A percentile compares a stretch with the other conserved stretches of the same genome.
phyloP scores from a whole-genome alignment of 1,140 invertebrate genomes.

The Mesaphorura yosii region DNA sequence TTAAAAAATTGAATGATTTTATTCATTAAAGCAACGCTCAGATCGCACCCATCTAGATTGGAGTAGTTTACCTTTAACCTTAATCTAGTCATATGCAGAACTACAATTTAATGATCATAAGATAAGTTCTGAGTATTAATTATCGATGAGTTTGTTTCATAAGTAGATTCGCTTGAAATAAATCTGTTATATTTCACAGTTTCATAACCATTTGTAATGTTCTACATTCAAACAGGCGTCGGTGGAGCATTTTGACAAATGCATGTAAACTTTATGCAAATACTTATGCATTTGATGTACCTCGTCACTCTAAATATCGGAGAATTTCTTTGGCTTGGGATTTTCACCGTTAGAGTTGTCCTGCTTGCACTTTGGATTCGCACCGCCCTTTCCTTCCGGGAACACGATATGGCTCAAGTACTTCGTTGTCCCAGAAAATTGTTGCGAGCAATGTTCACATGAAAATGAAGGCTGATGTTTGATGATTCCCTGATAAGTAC shows the following conservation, averaged over 20 bases:
- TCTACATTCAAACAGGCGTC: background rate
- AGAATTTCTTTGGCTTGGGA: background rate
- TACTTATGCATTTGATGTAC: background rate
- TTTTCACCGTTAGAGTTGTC: background rate
- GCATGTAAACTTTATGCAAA: background rate
- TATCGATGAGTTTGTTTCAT: background rate
- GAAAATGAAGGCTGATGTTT: background rate
- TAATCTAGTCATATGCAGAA: background rate
- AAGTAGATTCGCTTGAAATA: background rate
- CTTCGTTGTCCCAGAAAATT: background rate
- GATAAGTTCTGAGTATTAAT: background rate
- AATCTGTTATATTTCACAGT: background rate
- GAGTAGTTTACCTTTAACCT: background rate
- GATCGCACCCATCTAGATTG: background rate
- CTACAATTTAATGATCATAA: background rate
- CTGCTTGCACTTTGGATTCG: background rate
- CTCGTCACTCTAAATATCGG: background rate
- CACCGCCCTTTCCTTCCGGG: background rate
- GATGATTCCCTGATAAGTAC: background rate
- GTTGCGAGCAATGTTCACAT: background rate
- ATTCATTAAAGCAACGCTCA: background rate
- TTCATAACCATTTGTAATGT: background rate
- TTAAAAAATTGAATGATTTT: background rate
- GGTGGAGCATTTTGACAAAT: background rate
- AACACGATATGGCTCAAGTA: background rate